Evolutionary conservation across 1,140 invertebrate genomes (phyloP), one percentile per base, ranked within the genome.

Genomic region (Venturia canescens): DNA sequence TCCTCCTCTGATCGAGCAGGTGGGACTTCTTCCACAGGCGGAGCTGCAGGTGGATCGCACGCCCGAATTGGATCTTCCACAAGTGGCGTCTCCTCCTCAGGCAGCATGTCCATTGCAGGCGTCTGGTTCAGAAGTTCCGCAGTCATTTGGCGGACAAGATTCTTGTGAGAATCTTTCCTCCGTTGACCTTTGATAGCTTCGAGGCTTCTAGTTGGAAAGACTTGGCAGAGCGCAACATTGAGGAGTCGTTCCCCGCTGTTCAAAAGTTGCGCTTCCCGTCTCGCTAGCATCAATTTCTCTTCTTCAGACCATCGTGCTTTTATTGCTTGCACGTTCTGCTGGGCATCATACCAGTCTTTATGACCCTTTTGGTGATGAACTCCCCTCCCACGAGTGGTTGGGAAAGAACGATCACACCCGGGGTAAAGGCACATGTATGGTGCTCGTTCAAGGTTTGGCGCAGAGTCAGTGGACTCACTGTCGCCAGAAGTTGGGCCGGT

Each of bases 301-400:
- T 82, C 81, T 0, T 69, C 34, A 1, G 57, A 26, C 78, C 81
- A 80, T 15, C 81, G 34, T n/a, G 53, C 27, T 38, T 80, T 82
- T 0, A 1, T 21, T 34, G 15, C n/a, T 9, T 18, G 23, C 11
- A 38, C 50, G 44, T 80, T 79, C 21, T 67, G n/a, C 26, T 44
- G 21, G 16, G 69, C 71, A 44, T 82, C 81, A 31, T 80, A 82
- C 81, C 70, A 76, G 27, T 80, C 81, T n/a, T 75, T 80, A 66
- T 82, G 81, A 21, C n/a, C 57, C n/a, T 38, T 63, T 44, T 77
- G 78, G 13, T 71, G 23, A 29, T 82, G 81, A 13, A 76, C 71
- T 23, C 81, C 77, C 5, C 70, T 16, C 2, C 81, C 77, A 3
- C n/a, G 16, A 18, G 16, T 0, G 18, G 50, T 53, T n/a, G 16